Evolutionary conservation across 1,140 invertebrate genomes (phyloP).

Genomic region (Globodera rostochiensis): DNA sequence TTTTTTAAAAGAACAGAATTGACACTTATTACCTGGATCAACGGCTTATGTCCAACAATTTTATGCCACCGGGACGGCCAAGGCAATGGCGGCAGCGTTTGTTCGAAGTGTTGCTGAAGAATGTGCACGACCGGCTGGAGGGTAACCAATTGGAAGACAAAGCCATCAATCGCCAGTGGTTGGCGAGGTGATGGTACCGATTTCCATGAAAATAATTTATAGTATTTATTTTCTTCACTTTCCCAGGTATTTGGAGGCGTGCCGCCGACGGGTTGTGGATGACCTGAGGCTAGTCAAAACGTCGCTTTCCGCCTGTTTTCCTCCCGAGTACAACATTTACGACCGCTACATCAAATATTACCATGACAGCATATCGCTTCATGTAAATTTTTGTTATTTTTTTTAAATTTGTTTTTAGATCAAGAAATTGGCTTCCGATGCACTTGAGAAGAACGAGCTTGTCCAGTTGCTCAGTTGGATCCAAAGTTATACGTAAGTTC

Average conservation of each 20-base stretch:
- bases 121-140: slow-evolving; percentile 66
- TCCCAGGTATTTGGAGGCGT: slow-evolving; percentile 61
- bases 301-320: slow-evolving; percentile 89
- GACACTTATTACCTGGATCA: slow-evolving; percentile 63
- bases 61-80: slow-evolving; percentile 87
- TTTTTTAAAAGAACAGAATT: slow-evolving; percentile 46
- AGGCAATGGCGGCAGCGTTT: slow-evolving; percentile 88
- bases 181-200: slow-evolving; percentile 71
- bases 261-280: slow-evolving; percentile 46
- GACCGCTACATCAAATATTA: slow-evolving; percentile 90
- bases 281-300: slow-evolving; percentile 69
- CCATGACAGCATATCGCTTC: slow-evolving; percentile 81
- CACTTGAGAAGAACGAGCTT: slow-evolving; percentile 92
- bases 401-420: slow-evolving; percentile 70
- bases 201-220: neutral
- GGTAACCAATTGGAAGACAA: slow-evolving; percentile 87
- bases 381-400: slow-evolving; percentile 72
- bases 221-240: slow-evolving; percentile 8
- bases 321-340: slow-evolving; percentile 89
- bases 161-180: slow-evolving; percentile 89
- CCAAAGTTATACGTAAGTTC: slow-evolving; percentile 67
- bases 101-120: slow-evolving; percentile 64
- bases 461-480: slow-evolving; percentile 91
- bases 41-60: slow-evolving; percentile 69
- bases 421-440: slow-evolving; percentile 81